Conservation (phyloP, 2,113 vertebrate genomes). For the Macrotis lagotis region DNA sequence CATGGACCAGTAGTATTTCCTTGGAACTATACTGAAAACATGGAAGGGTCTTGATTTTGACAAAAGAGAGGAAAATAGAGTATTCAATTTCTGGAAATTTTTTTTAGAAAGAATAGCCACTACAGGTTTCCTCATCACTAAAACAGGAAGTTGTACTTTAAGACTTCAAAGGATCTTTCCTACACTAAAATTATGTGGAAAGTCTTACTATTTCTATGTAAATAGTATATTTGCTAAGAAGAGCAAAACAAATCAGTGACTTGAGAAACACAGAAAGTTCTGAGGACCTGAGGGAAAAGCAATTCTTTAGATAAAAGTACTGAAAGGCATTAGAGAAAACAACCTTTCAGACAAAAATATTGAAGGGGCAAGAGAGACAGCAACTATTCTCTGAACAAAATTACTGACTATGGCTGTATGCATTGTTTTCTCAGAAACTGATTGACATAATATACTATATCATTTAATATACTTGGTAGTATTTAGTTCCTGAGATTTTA, state of each 20-base stretch:
- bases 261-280: not conserved
- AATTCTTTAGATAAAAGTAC: not conserved
- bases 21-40: not conserved
- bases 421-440: not conserved
- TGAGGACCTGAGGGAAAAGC: not conserved
- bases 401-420: not conserved
- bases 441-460: not conserved
- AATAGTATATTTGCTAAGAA: not conserved
- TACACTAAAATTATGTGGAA: not conserved
- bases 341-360: no score
- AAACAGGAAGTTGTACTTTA: not conserved
- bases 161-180: not conserved
- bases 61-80: slow-evolving; percentile 7
- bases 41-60: not conserved
- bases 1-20: not conserved
- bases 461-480: not conserved
- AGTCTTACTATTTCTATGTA: not conserved
- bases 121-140: not conserved
- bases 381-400: not conserved
- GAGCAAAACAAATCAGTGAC: not conserved
- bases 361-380: no score
- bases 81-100: slow-evolving; percentile 6
- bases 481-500: not conserved
- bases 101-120: not conserved
- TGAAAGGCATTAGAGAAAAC: not conserved